Conservation (phyloP, 2,888 invertebrate species). For the Hirtodrosophila histrioides region DNA sequence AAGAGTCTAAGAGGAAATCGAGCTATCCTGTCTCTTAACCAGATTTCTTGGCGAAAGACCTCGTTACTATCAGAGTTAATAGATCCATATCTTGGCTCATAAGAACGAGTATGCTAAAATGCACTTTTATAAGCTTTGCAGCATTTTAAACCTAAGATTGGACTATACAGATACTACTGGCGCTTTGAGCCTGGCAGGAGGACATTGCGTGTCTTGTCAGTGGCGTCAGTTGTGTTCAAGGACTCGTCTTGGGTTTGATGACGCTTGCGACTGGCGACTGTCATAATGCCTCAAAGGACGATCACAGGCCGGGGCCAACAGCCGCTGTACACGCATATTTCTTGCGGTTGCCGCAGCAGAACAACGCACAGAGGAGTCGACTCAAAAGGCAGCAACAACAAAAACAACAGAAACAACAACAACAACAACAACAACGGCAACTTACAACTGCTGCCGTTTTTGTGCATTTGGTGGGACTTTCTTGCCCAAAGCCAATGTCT, state of each 20-base stretch:
- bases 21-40: too few species aligned
- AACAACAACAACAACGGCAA: constrained; percentile 43
- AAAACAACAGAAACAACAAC: constrained; percentile 31
- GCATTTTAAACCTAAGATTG: too few species aligned
- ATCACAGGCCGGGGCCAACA: constrained; percentile 26
- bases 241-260: constrained; percentile 52
- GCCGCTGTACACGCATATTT: constrained; percentile 64
- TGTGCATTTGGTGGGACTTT: constrained; percentile 47
- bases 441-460: constrained; percentile 77
- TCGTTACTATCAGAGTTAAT: too few species aligned
- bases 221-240: constrained; percentile 82
- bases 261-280: constrained; percentile 45
- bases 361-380: constrained; percentile 17
- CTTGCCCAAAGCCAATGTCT: constrained; percentile 74
- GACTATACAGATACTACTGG: not conserved
- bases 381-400: constrained; percentile 33
- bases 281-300: constrained; percentile 63
- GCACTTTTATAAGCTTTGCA: too few species aligned
- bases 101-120: too few species aligned
- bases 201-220: constrained; percentile 57
- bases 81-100: too few species aligned
- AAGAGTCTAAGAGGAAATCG: too few species aligned
- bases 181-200: constrained; percentile 19
- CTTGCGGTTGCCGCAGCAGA: constrained; percentile 53
- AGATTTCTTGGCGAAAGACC: too few species aligned